phyloP scores from a whole-genome alignment of 2,888 invertebrate genomes.

The Spatulosminthurus flaviceps region DNA sequence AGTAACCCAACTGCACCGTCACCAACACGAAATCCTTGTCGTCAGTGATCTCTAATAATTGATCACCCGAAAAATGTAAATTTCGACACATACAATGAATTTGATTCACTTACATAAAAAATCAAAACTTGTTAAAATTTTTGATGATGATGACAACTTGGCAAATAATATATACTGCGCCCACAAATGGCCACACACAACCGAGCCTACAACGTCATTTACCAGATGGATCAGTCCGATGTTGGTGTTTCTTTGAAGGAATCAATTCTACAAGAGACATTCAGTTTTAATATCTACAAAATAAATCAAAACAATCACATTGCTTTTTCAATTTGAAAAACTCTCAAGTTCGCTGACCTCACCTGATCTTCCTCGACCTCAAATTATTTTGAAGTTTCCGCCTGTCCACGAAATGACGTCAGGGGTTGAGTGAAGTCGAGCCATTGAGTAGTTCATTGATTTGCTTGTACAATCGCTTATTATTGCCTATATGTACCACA shows the following conservation, averaged over 20 bases:
- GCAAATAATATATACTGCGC: constrained; percentile 26
- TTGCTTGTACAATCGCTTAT: no score
- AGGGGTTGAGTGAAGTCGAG: neutral
- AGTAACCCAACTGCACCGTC: no score
- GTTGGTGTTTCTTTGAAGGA: neutral
- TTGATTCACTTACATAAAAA: constrained; percentile 12
- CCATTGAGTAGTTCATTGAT: constrained; percentile 1
- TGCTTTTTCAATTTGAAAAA: neutral
- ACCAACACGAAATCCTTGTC: no score
- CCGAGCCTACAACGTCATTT: constrained; percentile 7
- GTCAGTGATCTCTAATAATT: no score
- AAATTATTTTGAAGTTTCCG: constrained; percentile 30
- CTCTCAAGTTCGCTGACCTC: constrained; percentile 32
- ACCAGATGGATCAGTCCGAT: constrained; percentile 22
- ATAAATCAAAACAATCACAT: neutral
- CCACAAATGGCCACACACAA: constrained; percentile 18
- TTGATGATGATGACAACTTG: constrained; percentile 25
- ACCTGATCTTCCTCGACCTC: constrained; percentile 38
- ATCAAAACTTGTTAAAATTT: constrained; percentile 5
- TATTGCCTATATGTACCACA: no score
- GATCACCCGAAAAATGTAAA: no score
- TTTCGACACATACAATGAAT: neutral
- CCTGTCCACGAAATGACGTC: constrained; percentile 26
- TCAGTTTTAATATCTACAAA: neutral
- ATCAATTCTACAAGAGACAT: neutral